Evolutionary conservation across 2,113 vertebrate genomes (phyloP).

Genomic region (Tragelaphus strepsiceros): DNA sequence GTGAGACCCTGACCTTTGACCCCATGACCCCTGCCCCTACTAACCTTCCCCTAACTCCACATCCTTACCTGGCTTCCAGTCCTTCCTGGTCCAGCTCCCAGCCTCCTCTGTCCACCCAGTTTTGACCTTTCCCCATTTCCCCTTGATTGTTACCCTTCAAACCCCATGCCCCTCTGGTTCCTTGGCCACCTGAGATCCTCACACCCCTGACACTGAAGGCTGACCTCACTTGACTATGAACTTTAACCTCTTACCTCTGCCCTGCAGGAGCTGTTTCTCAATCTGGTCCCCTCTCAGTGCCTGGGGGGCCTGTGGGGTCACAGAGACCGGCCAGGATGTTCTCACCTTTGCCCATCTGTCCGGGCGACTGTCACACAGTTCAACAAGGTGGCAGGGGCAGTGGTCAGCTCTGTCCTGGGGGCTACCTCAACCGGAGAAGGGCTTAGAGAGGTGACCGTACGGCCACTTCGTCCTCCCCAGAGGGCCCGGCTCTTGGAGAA

Average conservation of each 20-base stretch:
- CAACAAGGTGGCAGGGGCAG: conserved; percentile 89
- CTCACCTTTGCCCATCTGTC: conserved; percentile 87
- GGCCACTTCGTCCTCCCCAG: conserved; percentile 85
- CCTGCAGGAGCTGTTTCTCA: conserved; percentile 88
- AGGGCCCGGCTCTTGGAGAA: conserved; percentile 90
- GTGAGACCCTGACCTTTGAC: conserved; percentile 78
- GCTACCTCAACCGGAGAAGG: conserved; percentile 65
- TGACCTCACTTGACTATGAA: background rate
- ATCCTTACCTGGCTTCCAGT: conserved; percentile 33
- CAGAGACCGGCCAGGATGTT: conserved; percentile 88
- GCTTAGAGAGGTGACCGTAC: conserved; percentile 47
- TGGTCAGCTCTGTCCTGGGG: conserved; percentile 87
- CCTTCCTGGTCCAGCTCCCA: conserved; percentile 2
- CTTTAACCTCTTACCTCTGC: conserved; percentile 40
- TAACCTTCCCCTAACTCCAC: conserved; percentile 6
- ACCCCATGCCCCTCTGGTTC: background rate
- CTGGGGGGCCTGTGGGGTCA: conserved; percentile 92
- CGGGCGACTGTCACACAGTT: conserved; percentile 92
- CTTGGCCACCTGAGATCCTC: conserved; percentile 21
- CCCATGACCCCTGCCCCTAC: background rate
- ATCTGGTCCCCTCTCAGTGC: conserved; percentile 91
- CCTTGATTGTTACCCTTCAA: background rate
- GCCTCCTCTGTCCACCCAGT: background rate
- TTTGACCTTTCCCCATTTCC: background rate
- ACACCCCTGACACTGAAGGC: background rate